Evolutionary conservation across 2,113 vertebrate genomes (phyloP).

Genomic region (Elephas maximus): DNA sequence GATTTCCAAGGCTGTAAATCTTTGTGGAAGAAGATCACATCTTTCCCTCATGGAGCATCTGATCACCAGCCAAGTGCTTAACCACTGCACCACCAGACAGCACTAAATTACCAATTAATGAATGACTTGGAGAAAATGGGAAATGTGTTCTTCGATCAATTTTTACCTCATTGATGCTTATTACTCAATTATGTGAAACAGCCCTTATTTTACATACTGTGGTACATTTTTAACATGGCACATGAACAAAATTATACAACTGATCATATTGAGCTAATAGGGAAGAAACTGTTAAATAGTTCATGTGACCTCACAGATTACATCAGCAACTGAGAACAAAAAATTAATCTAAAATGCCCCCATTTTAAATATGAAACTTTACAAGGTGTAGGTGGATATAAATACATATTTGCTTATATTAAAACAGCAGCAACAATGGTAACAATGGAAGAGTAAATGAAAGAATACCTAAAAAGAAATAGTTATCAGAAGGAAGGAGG

Average conservation of each 20-base stretch:
- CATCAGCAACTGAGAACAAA: not conserved
- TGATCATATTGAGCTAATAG: not conserved
- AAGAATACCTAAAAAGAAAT: not conserved
- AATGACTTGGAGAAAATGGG: not conserved
- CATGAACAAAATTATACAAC: not conserved
- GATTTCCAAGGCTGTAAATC: no score
- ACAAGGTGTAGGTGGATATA: not conserved
- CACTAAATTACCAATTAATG: conserved; percentile 3
- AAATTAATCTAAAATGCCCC: not conserved
- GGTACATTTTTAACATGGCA: not conserved
- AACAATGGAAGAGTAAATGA: not conserved
- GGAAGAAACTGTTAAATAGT: not conserved
- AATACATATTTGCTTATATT: not conserved
- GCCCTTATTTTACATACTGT: not conserved
- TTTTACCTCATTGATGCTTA: conserved; percentile 38
- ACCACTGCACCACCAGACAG: not conserved
- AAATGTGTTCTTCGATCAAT: not conserved
- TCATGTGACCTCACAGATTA: not conserved
- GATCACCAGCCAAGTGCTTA: no score
- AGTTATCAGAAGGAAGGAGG: not conserved
- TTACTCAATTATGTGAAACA: not conserved
- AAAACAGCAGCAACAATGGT: not conserved
- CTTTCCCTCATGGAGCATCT: no score
- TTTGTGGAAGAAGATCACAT: no score
- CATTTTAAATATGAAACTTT: conserved; percentile 12